phyloP scores from a whole-genome alignment of 2,888 invertebrate species.

The Drosophila siamana region DNA sequence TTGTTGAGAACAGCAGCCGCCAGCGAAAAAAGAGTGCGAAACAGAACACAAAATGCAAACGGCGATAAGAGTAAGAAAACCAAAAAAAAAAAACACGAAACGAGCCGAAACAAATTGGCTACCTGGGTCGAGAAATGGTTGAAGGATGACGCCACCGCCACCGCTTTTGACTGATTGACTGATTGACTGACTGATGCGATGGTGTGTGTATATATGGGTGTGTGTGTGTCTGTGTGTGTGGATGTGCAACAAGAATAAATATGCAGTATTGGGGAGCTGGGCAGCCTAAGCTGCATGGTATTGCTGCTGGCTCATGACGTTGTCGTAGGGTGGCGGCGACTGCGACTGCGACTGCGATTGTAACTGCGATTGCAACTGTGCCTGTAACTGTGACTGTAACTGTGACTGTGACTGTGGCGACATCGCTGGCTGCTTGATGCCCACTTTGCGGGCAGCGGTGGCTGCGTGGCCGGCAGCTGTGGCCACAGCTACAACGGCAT shows the following conservation, averaged over 20 bases:
- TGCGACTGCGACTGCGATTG: constrained; percentile 9
- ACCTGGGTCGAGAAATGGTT: constrained; percentile 16
- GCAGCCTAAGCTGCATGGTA: constrained; percentile 31
- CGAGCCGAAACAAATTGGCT: constrained; percentile 20
- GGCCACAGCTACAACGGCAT: constrained; percentile 66
- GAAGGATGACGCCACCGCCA: constrained; percentile 17
- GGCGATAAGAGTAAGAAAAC: constrained; percentile 15
- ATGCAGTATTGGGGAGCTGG: neutral
- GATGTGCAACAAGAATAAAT: constrained; percentile 29
- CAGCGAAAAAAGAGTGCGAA: constrained; percentile 36
- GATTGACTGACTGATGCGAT: neutral
- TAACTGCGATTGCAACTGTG: constrained; percentile 11
- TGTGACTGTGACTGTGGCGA: constrained; percentile 21
- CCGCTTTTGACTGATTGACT: constrained; percentile 3
- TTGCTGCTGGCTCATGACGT: constrained; percentile 30
- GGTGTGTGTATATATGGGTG: constrained; percentile 1
- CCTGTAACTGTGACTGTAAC: constrained; percentile 14
- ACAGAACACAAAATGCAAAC: constrained; percentile 8
- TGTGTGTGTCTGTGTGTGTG: constrained; percentile 14
- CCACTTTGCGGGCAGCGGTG: constrained; percentile 68
- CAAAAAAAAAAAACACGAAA: constrained; percentile 3
- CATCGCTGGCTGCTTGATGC: constrained; percentile 55
- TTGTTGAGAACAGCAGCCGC: constrained; percentile 28
- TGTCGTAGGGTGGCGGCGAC: constrained; percentile 49
- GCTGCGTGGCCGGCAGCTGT: constrained; percentile 73